Conservation (phyloP, 2,797 vertebrate genomes). For the Parauchenoglanis punctatus region DNA sequence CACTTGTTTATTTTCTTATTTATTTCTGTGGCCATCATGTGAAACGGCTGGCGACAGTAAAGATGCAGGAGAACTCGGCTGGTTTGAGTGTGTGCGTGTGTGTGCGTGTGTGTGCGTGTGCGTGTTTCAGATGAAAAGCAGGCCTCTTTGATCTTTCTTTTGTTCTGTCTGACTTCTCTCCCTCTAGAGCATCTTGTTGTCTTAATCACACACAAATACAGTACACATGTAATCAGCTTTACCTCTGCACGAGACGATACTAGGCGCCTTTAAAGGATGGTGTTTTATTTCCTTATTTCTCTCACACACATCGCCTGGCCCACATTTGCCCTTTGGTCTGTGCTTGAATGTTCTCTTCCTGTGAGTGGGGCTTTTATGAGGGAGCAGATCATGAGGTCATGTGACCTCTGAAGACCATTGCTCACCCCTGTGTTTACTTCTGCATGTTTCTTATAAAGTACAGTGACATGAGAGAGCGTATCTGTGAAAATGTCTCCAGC, state of each 20-base stretch:
- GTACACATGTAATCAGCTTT: constrained; percentile 10
- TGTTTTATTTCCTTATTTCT: not conserved
- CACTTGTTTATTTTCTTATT: constrained; percentile 47
- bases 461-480: not conserved
- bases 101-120: constrained; percentile 39
- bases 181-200: not conserved
- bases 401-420: not conserved
- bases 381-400: constrained; percentile 13
- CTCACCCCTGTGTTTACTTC: not conserved
- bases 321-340: constrained; percentile 21
- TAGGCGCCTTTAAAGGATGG: not conserved
- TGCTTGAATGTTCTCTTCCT: constrained; percentile 6
- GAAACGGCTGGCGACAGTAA: constrained; percentile 29
- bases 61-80: not conserved
- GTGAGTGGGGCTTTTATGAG: constrained; percentile 11
- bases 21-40: constrained; percentile 34
- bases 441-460: constrained; percentile 13
- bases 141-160: constrained; percentile 38
- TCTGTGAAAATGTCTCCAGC: not conserved
- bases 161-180: constrained; percentile 20
- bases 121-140: constrained; percentile 42
- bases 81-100: constrained; percentile 22
- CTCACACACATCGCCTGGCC: not conserved
- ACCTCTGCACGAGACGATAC: not conserved
- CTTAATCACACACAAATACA: constrained; percentile 34